phyloP scores from a whole-genome alignment of 2,888 invertebrate genomes.

The Rotaria magnacalcarata region DNA sequence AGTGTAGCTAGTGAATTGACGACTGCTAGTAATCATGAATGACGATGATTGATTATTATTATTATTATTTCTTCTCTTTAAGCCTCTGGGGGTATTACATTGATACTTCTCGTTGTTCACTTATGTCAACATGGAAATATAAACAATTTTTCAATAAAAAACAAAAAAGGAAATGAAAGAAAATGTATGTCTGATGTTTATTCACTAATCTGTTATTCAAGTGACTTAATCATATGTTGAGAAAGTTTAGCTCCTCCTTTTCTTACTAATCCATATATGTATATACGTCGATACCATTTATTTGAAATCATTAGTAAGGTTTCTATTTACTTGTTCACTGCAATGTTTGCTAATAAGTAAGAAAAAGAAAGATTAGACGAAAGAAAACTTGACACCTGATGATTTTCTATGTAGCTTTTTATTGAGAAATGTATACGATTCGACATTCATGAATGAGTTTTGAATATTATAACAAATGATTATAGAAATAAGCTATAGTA shows the following conservation, averaged over 20 bases:
- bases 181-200: not conserved
- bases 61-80: not conserved
- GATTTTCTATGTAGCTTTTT: not conserved
- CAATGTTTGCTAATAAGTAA: not conserved
- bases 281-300: not conserved
- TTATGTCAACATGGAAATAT: not conserved
- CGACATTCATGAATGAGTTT: not conserved
- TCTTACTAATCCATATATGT: not conserved
- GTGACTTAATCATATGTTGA: not conserved
- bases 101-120: not conserved
- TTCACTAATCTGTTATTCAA: slow-evolving; percentile 22
- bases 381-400: slow-evolving; percentile 12
- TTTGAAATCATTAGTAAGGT: slow-evolving; percentile 5
- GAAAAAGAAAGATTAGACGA: slow-evolving; percentile 18
- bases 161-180: not conserved
- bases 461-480: no score
- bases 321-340: not conserved
- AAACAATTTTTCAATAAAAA: not conserved
- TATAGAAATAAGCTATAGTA: not conserved
- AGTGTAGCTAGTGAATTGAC: not conserved
- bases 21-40: slow-evolving; percentile 29
- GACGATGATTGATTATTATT: slow-evolving; percentile 29
- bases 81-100: slow-evolving; percentile 4
- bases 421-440: not conserved
- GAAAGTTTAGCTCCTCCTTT: not conserved